A percentile compares a stretch with the other conserved stretches of the same genome.
phyloP scores from a whole-genome alignment of 2,797 vertebrate species.

The Cossypha niveicapilla region DNA sequence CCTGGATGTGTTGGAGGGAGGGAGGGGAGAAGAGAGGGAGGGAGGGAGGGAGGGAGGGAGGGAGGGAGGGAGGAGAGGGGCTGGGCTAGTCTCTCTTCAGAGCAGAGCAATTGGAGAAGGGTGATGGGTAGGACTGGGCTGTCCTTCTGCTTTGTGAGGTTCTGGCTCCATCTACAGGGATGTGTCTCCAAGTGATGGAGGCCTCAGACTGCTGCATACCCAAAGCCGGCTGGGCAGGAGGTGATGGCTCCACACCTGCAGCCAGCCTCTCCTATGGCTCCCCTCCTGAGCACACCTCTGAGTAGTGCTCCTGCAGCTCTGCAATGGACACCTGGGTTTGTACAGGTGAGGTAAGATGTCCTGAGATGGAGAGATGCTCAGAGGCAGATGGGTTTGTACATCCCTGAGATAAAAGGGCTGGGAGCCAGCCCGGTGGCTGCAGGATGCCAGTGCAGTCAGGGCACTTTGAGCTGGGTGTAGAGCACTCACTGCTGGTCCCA shows the following conservation, averaged over 20 bases:
- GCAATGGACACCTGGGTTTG: neutral
- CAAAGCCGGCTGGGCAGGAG: neutral
- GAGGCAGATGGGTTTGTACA: neutral
- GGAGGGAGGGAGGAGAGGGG: neutral
- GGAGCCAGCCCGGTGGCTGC: fast-evolving
- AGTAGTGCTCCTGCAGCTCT: neutral
- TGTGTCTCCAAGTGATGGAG: neutral
- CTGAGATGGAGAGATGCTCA: neutral
- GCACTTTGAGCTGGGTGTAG: neutral
- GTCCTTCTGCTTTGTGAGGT: slow-evolving; percentile 32
- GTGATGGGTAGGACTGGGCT: neutral
- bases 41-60: too few relatives aligned
- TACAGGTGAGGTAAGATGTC: neutral
- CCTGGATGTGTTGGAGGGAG: neutral
- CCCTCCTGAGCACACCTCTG: neutral
- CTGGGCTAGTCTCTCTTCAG: neutral
- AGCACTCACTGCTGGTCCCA: neutral
- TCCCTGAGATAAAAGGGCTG: neutral
- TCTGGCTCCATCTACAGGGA: slow-evolving; percentile 66
- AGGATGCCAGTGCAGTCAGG: fast-evolving
- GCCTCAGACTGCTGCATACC: neutral
- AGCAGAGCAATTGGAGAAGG: neutral
- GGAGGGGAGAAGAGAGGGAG: too few relatives aligned
- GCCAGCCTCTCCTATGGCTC: neutral
- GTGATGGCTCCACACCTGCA: neutral